Percentiles rank a stretch among this genome's conserved stretches.
Conservation (phyloP, 2,888 invertebrate genomes). For the Metallyticus violacea region DNA sequence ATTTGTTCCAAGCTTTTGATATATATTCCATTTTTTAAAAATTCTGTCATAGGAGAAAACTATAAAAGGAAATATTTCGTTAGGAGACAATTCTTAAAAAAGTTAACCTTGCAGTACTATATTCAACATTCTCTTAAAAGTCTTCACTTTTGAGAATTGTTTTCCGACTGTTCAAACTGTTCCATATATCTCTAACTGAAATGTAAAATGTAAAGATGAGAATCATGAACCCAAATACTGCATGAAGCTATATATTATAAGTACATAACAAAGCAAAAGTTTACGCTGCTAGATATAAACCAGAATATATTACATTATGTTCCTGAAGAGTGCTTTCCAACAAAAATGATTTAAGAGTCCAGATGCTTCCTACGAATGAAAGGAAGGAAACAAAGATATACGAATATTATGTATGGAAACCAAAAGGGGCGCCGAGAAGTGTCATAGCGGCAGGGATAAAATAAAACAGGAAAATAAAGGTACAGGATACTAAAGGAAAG, state of each 20-base stretch:
- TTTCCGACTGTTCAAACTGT: too few species aligned
- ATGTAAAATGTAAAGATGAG: too few species aligned
- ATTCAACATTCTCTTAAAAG: too few species aligned
- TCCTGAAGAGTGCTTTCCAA: not conserved
- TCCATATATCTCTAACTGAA: too few species aligned
- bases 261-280: not conserved
- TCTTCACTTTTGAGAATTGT: too few species aligned
- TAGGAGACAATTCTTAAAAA: too few species aligned
- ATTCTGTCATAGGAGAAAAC: too few species aligned
- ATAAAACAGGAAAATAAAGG: not conserved
- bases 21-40: too few species aligned
- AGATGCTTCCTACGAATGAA: not conserved
- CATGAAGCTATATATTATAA: not conserved
- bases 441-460: not conserved
- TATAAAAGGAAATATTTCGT: too few species aligned
- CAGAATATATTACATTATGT: not conserved
- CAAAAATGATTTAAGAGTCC: not conserved
- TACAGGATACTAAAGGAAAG: not conserved
- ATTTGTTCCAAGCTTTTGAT: too few species aligned
- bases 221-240: too few species aligned
- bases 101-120: too few species aligned
- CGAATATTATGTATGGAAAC: not conserved
- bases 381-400: not conserved
- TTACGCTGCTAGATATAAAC: not conserved
- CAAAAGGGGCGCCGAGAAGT: not conserved